Base-by-base conservation (phyloP, 2,113 vertebrate genomes). In the Siniperca knerii region DNA sequence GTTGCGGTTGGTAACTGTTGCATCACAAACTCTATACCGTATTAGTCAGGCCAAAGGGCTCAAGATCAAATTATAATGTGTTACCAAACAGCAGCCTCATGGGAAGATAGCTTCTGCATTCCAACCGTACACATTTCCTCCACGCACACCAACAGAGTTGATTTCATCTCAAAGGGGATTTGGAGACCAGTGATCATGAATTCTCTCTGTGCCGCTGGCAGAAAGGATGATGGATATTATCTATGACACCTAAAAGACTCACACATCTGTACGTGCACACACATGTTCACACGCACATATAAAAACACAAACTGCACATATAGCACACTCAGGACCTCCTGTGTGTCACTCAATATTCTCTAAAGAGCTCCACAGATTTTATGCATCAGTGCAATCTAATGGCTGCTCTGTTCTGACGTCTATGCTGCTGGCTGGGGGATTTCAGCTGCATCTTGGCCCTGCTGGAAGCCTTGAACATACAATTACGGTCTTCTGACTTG, bases 241-340 rank as follows among this genome's bases (percentile, higher is more conserved):
- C 67, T 65, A 77, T 83, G 87, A 90, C 89, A 87, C 74, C 81
- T 88, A 42, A 92, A 90, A 87, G 82, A 92, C 85, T 88, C 81
- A 35, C 77, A 77, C 68, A 83, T 83, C 35, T 83, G 46, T 68
- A 18, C 12, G 2, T 61, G 42, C 15, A 62, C 80, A 37, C 44
- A 50, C 74, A 58, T 7, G 46, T 83, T 65, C 44, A 15, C 52
- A 33, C 35, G 23, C 64, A n/a, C 65, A 66, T 35, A 76, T 62
- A 67, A 82, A 16, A 25, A 87, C 50, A 73, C 35, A 75, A 80
- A 52, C 77, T 15, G 68, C 67, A 73, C 75, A 79, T 42, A 20
- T 60, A 66, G 44, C 76, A 75, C 85, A 87, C 54, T 20, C 70
- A 69, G 62, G 85, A 81, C 86, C 79, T 76, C 75, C 61, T 72